Conservation (phyloP, 1,140 invertebrate species). For the Mercenaria mercenaria region DNA sequence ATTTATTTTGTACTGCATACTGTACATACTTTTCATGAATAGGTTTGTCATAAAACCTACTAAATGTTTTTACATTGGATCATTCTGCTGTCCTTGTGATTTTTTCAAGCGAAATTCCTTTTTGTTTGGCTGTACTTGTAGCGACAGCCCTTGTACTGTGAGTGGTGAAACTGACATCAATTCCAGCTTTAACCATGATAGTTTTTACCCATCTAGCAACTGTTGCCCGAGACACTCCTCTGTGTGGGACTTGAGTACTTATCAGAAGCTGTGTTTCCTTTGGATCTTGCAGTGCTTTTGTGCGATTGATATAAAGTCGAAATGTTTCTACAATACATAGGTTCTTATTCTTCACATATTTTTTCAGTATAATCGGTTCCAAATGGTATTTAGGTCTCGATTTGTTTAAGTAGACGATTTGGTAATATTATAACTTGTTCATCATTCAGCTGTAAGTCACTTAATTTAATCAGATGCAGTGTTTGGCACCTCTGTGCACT, state of each 20-base stretch:
- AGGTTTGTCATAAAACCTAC: neutral
- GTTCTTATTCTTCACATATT: neutral
- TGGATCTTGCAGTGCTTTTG: too few species aligned
- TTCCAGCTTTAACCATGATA: too few species aligned
- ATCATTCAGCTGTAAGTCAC: neutral
- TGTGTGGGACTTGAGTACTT: too few species aligned
- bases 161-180: too few species aligned
- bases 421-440: neutral
- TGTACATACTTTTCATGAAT: neutral
- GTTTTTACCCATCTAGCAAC: too few species aligned
- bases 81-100: neutral
- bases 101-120: neutral
- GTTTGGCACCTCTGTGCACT: conserved; percentile 8
- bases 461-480: neutral
- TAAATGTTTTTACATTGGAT: conserved; percentile 1
- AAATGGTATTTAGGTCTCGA: neutral
- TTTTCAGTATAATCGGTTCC: neutral
- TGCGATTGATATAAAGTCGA: too few species aligned
- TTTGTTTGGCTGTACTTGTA: neutral
- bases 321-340: too few species aligned
- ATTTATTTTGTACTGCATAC: neutral
- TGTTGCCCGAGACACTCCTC: too few species aligned
- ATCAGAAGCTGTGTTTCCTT: too few species aligned
- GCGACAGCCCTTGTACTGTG: conserved; percentile 1
- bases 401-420: neutral